phyloP scores from a whole-genome alignment of 2,113 vertebrate species.

The Tringa solitaria region DNA sequence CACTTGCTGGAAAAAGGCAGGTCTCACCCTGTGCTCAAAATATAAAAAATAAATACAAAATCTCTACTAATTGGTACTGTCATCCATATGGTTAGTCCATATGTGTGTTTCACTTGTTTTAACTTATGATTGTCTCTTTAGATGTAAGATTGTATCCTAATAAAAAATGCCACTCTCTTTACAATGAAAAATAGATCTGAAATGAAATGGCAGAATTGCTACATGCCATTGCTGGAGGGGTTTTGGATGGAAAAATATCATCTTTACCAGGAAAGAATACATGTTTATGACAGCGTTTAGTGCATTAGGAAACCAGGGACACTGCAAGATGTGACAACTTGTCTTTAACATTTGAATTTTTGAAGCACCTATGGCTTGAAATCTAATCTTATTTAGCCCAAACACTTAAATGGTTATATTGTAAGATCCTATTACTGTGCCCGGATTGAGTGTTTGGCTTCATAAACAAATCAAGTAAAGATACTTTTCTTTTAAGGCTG shows the following conservation, averaged over 20 bases:
- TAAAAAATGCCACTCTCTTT: background rate
- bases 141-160: background rate
- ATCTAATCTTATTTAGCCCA: background rate
- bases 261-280: background rate
- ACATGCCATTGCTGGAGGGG: background rate
- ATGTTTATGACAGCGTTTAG: background rate
- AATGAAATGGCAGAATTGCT: background rate
- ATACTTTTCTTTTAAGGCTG: background rate
- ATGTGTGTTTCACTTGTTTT: constrained; percentile 33
- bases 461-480: constrained; percentile 9
- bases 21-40: constrained; percentile 43
- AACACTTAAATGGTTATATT: background rate
- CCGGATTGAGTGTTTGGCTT: background rate
- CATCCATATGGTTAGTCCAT: constrained; percentile 2
- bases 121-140: background rate
- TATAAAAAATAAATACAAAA: constrained; percentile 39
- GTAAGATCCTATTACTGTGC: background rate
- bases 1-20: constrained; percentile 64
- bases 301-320: background rate
- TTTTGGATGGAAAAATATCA: background rate
- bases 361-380: background rate
- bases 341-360: background rate
- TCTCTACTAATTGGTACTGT: constrained; percentile 39
- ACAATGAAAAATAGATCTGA: background rate
- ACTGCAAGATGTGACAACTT: background rate